A percentile compares a stretch with the other conserved stretches of the same genome.
phyloP scores from a whole-genome alignment of 2,888 invertebrate genomes.

The Dynastes maya region DNA sequence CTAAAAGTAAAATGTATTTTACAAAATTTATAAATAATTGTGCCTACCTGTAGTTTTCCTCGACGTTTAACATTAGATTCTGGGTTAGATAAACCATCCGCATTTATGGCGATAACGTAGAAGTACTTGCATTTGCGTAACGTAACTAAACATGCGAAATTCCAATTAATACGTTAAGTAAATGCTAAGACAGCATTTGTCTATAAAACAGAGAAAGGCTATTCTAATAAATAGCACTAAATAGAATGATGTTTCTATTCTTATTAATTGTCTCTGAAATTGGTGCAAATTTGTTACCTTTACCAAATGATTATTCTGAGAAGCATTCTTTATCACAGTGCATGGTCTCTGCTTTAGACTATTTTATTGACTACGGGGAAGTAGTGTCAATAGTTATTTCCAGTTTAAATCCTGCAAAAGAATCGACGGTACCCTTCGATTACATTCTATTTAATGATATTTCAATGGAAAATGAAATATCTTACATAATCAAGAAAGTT shows the following conservation, averaged over 20 bases:
- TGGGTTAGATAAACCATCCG: neutral
- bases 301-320: conserved; percentile 26
- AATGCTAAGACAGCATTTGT: neutral
- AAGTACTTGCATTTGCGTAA: no score
- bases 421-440: conserved; percentile 28
- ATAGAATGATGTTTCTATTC: conserved; percentile 2
- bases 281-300: conserved; percentile 2
- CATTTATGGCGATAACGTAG: neutral
- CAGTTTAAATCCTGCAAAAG: neutral
- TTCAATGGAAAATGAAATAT: conserved; percentile 1
- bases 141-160: conserved; percentile 9
- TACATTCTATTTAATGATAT: conserved; percentile 20
- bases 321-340: conserved; percentile 34
- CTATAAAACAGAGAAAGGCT: neutral
- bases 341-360: neutral
- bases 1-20: no score
- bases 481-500: conserved; percentile 16
- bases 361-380: neutral
- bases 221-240: neutral
- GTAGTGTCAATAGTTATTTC: conserved; percentile 24
- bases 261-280: conserved; percentile 13
- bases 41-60: neutral
- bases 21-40: no score
- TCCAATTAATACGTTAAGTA: conserved; percentile 5
- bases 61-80: conserved; percentile 2